Evolutionary conservation across 2,113 vertebrate genomes (phyloP).

Genomic region (Sceloporus undulatus): DNA sequence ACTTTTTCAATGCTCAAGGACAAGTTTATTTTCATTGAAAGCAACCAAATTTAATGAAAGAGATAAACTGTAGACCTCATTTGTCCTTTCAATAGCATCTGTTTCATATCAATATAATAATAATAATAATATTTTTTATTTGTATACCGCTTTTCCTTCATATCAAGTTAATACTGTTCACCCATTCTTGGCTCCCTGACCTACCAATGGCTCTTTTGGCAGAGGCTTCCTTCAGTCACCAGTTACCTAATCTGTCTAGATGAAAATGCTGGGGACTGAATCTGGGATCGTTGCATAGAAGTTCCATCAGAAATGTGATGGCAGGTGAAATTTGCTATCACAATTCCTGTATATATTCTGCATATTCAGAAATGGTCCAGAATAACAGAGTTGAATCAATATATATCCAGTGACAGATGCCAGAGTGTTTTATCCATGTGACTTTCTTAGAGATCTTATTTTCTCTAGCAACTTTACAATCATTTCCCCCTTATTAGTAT

Average conservation of each 20-base stretch:
- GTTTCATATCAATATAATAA: too few species aligned
- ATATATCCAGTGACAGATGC: neutral
- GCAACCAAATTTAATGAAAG: neutral
- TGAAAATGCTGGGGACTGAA: neutral
- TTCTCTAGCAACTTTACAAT: constrained; percentile 55
- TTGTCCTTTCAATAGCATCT: too few species aligned
- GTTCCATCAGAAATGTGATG: neutral
- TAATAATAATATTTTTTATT: too few species aligned
- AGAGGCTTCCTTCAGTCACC: too few species aligned
- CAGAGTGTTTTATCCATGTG: constrained; percentile 25
- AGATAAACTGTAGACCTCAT: neutral
- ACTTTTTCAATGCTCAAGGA: too few species aligned
- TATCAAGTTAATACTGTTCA: too few species aligned
- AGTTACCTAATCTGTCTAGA: neutral
- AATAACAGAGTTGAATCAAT: constrained; percentile 12
- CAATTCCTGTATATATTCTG: neutral
- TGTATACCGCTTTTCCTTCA: too few species aligned
- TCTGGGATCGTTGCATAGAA: neutral
- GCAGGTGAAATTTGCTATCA: neutral
- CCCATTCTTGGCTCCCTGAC: too few species aligned
- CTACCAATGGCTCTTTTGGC: too few species aligned
- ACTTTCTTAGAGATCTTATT: constrained; percentile 53
- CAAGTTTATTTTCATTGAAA: constrained; percentile 14
- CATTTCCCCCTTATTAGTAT: constrained; percentile 53
- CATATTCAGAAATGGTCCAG: neutral